These are phyloP conservation scores for Temnothorax unifasciatus DNA, from an alignment of 2,888 invertebrate species.

Conservation along the genomic window DNA sequence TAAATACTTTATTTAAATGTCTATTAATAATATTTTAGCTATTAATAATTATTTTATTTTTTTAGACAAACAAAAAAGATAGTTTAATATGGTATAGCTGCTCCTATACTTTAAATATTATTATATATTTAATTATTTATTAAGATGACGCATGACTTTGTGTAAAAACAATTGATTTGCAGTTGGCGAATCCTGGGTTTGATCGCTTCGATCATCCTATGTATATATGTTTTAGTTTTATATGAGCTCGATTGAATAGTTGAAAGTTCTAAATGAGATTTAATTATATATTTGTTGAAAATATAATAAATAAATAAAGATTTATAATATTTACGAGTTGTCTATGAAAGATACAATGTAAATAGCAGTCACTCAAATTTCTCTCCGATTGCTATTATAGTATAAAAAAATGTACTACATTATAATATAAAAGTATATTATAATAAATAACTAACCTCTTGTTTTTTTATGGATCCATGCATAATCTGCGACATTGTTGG, in stretches of 20 bases:
- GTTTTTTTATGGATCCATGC: conserved; percentile 2
- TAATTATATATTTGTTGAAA: not conserved
- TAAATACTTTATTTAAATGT: not conserved
- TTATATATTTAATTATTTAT: not conserved
- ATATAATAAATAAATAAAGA: not conserved
- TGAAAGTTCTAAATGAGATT: not conserved
- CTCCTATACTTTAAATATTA: not conserved
- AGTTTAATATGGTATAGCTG: not conserved
- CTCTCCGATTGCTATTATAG: not conserved
- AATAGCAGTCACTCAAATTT: not conserved
- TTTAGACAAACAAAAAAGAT: not conserved
- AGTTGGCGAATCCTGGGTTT: not conserved
- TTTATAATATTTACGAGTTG: not conserved
- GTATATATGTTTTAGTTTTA: not conserved
- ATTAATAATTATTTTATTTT: not conserved
- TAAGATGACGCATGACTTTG: not conserved
- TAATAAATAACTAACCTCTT: not conserved
- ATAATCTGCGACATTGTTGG: not conserved
- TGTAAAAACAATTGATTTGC: not conserved
- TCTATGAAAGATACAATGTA: not conserved
- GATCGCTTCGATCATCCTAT: not conserved
- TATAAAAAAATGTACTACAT: not conserved
- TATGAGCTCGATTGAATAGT: not conserved
- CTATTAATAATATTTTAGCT: not conserved
- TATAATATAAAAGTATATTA: not conserved